These are phyloP conservation scores for Drosophila eugracilis DNA, from an alignment of 1,140 invertebrate species.

Conservation along the genomic window DNA sequence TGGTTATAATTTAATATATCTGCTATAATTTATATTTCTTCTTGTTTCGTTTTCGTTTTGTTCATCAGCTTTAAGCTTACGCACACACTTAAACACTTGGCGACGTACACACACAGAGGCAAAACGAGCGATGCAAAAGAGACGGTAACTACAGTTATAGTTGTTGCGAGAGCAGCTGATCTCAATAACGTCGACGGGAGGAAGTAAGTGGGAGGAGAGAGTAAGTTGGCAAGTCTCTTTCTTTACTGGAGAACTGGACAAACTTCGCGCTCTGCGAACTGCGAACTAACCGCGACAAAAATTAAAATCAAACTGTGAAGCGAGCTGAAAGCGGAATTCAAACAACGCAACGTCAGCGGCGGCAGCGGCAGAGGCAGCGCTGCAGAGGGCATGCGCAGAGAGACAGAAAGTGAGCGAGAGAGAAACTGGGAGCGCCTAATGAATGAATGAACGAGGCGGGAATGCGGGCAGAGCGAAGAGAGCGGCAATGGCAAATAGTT, in stretches of 20 bases:
- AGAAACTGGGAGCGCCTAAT: conserved; percentile 32
- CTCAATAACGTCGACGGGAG: conserved; percentile 32
- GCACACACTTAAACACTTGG: conserved; percentile 27
- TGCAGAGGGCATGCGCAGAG: conserved; percentile 42
- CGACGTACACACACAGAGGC: conserved; percentile 32
- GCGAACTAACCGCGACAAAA: conserved; percentile 60
- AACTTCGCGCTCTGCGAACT: conserved; percentile 67
- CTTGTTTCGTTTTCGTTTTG: conserved; percentile 38
- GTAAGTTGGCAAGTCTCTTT: conserved; percentile 9
- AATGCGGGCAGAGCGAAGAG: conserved; percentile 30
- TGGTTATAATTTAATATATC: conserved; percentile 58
- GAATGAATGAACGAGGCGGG: conserved; percentile 67
- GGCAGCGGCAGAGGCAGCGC: conserved; percentile 33
- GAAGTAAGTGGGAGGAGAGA: conserved; percentile 34
- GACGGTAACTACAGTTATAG: conserved; percentile 41
- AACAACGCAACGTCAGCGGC: conserved; percentile 44
- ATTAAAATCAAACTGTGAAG: conserved; percentile 75
- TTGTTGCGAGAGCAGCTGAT: conserved; percentile 46
- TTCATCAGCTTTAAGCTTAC: conserved; percentile 55
- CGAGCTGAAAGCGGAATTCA: conserved; percentile 58
- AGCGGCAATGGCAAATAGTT: conserved; percentile 50
- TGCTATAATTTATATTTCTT: conserved; percentile 53
- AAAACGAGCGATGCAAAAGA: conserved; percentile 20
- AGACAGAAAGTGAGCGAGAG: conserved; percentile 2
- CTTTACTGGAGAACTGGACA: conserved; percentile 15